Conservation (phyloP, 2,797 vertebrate genomes). For the Phoebastria nigripes region DNA sequence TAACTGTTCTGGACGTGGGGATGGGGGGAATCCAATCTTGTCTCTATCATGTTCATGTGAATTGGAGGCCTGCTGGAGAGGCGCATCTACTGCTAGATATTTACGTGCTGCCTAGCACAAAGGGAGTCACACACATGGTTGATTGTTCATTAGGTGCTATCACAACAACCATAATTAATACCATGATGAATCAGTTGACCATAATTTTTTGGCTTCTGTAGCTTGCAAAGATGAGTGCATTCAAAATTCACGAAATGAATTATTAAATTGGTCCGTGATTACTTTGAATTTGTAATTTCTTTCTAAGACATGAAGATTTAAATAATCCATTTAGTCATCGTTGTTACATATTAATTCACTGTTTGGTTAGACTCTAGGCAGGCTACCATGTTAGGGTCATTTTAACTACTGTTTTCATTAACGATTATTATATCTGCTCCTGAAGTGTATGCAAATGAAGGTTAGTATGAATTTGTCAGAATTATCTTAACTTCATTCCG, state of each 20-base stretch:
- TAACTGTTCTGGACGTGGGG: background rate
- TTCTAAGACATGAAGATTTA: conserved; percentile 38
- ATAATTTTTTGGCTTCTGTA: background rate
- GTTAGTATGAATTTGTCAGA: conserved; percentile 57
- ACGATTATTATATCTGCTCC: background rate
- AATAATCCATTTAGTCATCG: conserved; percentile 58
- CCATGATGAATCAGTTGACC: background rate
- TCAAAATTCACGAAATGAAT: conserved; percentile 34
- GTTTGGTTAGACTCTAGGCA: conserved; percentile 7
- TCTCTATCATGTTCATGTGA: background rate
- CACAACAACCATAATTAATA: background rate
- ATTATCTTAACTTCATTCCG: conserved; percentile 42
- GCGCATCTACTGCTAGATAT: background rate
- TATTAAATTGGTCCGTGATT: background rate
- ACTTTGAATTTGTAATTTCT: conserved; percentile 31
- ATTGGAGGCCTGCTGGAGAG: background rate
- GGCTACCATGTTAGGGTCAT: background rate
- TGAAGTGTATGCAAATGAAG: conserved; percentile 41
- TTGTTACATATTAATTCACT: conserved; percentile 49
- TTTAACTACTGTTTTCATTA: conserved; percentile 59
- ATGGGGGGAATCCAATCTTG: background rate
- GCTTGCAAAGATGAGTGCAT: background rate
- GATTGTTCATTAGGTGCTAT: background rate
- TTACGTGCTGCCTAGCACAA: background rate
- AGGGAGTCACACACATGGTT: background rate